Evolutionary conservation across 2,113 vertebrate genomes (phyloP), one percentile per base, ranked within the genome.

Genomic region (Ceratotherium simum): DNA sequence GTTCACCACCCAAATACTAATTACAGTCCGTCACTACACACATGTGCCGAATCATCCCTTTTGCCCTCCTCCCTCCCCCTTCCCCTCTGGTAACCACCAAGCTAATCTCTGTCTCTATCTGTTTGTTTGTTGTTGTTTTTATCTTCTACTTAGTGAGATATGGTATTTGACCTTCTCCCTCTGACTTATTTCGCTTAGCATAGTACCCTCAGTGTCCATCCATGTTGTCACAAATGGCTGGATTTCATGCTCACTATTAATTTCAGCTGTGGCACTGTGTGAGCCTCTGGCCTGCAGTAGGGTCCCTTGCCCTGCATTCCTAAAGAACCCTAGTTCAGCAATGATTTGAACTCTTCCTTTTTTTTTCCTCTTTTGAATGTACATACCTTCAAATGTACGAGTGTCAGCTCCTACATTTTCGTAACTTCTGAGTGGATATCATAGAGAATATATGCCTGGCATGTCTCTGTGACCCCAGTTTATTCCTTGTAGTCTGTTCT

Each of bases 401-500:
- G 23, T 69, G 54, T 65, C 89, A 75, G 25, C 60, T 48, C 75
- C n/a, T 58, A 60, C 58, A 64, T 96, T 96, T 95, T 95, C 33
- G 62, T 94, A 94, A 81, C 69, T 92, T 91, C 73, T 84, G 86
- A 69, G 33, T 56, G 64, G 67, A 90, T 92, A 65, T 90, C 94
- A 95, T 54, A 81, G 64, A 82, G 75, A 80, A 73, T 58, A 6
- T 16, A 81, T 58, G 33, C 46, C 78, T 36, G 25, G n/a, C 21
- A 33, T 46, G 48, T 84, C 67, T 96, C 42, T 90, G 16, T 90
- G 95, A 94, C 90, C 83, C 72, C 80, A 78, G 56, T 92, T 97
- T 96, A 94, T 96, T 90, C 64, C 67, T 96, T 2, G 13, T 56
- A n/a, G 54, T 95, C 85, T 84, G 27, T 75, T 81, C 87, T 93